Conservation (phyloP, 2,113 vertebrate genomes). For the Chionodraco myersi region DNA sequence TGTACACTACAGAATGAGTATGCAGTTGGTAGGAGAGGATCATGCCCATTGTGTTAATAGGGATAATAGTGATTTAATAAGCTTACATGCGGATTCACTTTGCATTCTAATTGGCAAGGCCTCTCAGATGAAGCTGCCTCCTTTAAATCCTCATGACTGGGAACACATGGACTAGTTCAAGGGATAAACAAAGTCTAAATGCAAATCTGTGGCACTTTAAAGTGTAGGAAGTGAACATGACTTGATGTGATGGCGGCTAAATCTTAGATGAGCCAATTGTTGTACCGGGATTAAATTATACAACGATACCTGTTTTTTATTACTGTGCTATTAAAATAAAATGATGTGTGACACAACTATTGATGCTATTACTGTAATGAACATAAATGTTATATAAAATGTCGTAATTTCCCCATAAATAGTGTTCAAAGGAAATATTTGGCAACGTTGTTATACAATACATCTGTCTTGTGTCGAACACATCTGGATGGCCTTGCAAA, state of each 20-base stretch:
- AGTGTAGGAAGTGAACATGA: background rate
- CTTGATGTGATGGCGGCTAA: conserved; percentile 3
- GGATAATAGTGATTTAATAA: conserved; percentile 76
- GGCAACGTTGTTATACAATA: background rate
- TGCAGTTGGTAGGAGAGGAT: conserved; percentile 58
- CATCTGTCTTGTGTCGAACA: background rate
- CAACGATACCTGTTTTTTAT: background rate
- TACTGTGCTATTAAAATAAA: background rate
- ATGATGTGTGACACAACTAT: background rate
- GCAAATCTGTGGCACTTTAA: conserved; percentile 3
- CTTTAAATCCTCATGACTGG: conserved; percentile 19
- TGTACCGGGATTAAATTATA: conserved; percentile 9
- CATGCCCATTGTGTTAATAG: conserved; percentile 71
- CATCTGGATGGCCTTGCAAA: background rate
- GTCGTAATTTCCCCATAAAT: too few relatives aligned
- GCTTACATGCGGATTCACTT: conserved; percentile 66
- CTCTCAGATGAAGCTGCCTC: conserved; percentile 33
- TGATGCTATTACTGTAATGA: background rate
- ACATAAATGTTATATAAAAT: background rate
- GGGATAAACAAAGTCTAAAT: conserved; percentile 36
- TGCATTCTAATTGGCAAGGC: conserved; percentile 63
- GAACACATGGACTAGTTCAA: conserved; percentile 35
- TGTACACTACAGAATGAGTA: conserved; percentile 56
- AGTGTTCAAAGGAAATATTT: background rate
- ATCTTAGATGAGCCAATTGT: background rate